Percentiles rank a stretch among this genome's conserved stretches.
Conservation (phyloP, 2,888 invertebrate species). For the Xestia ashworthii region DNA sequence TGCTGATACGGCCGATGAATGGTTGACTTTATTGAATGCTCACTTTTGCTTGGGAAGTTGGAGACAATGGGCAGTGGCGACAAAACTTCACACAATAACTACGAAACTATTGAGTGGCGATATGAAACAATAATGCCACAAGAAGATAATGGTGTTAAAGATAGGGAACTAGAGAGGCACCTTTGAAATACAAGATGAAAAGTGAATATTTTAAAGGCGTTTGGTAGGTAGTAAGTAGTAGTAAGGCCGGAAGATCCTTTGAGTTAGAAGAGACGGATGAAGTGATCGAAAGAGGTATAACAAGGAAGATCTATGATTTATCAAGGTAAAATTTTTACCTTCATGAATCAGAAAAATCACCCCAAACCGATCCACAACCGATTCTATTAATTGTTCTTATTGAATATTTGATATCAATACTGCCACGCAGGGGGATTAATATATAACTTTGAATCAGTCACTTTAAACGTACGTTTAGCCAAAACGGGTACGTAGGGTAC, state of each 20-base stretch:
- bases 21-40: constrained; percentile 74
- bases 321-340: no score
- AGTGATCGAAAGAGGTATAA: background rate
- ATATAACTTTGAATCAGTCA: background rate
- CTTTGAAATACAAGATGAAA: constrained; percentile 24
- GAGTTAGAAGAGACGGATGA: no score
- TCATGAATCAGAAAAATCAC: no score
- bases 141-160: constrained; percentile 38
- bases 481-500: background rate
- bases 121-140: constrained; percentile 59
- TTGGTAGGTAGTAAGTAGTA: constrained; percentile 2
- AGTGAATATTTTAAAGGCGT: constrained; percentile 7
- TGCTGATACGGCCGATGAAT: constrained; percentile 73
- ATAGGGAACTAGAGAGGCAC: constrained; percentile 9
- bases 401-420: background rate
- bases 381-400: constrained; percentile 1
- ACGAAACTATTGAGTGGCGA: constrained; percentile 57
- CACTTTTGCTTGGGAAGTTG: constrained; percentile 73
- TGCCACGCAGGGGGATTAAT: background rate
- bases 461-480: background rate
- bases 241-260: no score
- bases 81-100: constrained; percentile 64
- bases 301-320: no score
- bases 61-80: constrained; percentile 62
- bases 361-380: no score